Base-by-base conservation (phyloP, 2,113 vertebrate genomes). In the Oxygymnocypris stewartii region DNA sequence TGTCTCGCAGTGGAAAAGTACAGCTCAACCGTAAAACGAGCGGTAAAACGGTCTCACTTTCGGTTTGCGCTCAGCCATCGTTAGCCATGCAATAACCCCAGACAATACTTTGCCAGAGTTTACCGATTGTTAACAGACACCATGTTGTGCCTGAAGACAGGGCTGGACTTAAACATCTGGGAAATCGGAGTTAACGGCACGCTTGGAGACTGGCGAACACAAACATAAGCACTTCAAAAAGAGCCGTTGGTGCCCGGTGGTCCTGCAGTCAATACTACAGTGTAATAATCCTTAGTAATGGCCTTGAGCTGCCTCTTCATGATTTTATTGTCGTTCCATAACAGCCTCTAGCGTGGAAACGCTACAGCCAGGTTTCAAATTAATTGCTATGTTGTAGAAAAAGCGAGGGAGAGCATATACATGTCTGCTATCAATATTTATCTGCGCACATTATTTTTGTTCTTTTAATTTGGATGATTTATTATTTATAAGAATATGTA, bases 1-100 rank as follows among this genome's bases (percentile, higher is more conserved):
- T 74, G 86, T 42, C 63, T 73, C 85, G 82, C 47, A 88, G 87
- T 90, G 90, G 90, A 94, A 93, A 93, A 88, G 61, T 90, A 90
- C 90, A 61, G 88, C 85, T 85, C 84, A 61, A 61, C 11, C 28
- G 13, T 73, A 74, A 73, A 73, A 40, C 20, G 12, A 73, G 67
- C 1, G 4, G 23, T 73, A 47, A 51, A 84, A 28, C 28, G 25
- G 67, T 49, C 47, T 49, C 9, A 3, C 12, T 47, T 57, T 73
- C 4, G 18, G 28, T 73, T 84, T 11, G 16, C 6, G 37, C 23
- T 44, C 54, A 35, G 78, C 54, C 54, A 2, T 57, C 78, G 40
- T 82, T 82, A 82, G 80, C 63, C 1, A 10, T 69, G 20, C 47
- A 73, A 42, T 63, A 63, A 65, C n/a, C 35, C 59, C 61, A 9